Conservation (phyloP, 2,888 invertebrate genomes). For the Malthinus flaveolus region DNA sequence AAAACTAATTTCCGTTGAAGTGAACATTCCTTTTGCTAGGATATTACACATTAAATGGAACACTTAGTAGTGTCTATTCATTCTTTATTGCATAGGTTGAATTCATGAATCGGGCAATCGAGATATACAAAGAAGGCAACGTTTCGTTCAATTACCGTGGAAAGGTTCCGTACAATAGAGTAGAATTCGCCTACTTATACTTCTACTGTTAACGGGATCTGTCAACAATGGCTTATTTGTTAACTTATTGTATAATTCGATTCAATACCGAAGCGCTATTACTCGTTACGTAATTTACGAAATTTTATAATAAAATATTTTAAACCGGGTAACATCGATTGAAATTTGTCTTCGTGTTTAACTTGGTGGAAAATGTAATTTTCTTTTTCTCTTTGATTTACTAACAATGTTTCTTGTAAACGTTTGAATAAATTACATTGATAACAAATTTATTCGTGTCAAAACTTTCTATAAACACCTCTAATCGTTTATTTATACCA, state of each 20-base stretch:
- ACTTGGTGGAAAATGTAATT: too few species aligned
- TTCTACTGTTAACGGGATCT: conserved; percentile 19
- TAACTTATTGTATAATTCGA: conserved; percentile 19
- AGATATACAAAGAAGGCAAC: conserved; percentile 47
- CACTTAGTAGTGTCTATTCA: conserved; percentile 44
- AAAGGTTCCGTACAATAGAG: conserved; percentile 37
- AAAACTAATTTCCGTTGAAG: conserved; percentile 21
- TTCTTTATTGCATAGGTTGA: conserved; percentile 45
- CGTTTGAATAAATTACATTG: too few species aligned
- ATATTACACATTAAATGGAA: conserved; percentile 40
- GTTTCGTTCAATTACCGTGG: conserved; percentile 47
- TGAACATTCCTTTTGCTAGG: conserved; percentile 21
- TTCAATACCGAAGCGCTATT: not conserved
- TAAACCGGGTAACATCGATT: too few species aligned
- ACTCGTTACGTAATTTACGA: too few species aligned
- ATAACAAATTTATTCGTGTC: too few species aligned
- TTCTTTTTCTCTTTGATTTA: too few species aligned
- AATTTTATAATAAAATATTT: too few species aligned
- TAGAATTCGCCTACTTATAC: conserved; percentile 22
- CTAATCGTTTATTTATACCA: too few species aligned
- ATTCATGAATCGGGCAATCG: conserved; percentile 47
- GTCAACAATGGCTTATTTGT: conserved; percentile 26
- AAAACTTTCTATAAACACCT: too few species aligned
- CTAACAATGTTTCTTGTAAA: too few species aligned
- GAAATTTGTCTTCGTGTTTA: too few species aligned